Evolutionary conservation across 2,113 vertebrate species (phyloP).

Genomic region (Zosterops pallidus): DNA sequence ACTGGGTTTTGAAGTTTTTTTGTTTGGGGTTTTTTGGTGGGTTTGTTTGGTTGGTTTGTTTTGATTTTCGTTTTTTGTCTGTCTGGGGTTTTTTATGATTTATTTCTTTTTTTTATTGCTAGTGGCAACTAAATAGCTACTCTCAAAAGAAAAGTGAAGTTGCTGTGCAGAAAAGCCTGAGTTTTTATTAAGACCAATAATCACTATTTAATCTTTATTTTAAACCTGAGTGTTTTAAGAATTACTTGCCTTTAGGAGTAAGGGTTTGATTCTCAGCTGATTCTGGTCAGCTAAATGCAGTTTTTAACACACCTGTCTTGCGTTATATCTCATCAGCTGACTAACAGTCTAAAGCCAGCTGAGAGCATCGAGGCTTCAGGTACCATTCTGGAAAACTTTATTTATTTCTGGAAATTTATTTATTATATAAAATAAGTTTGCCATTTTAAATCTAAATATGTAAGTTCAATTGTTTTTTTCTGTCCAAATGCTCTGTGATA

Average conservation of each 20-base stretch:
- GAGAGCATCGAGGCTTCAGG: conserved; percentile 8
- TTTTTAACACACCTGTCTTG: neutral
- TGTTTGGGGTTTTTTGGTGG: neutral
- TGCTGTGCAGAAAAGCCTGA: neutral
- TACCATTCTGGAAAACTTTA: neutral
- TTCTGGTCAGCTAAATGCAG: neutral
- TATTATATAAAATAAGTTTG: conserved; percentile 2
- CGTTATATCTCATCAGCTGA: neutral
- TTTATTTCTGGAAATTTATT: too few relatives aligned
- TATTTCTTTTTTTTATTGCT: neutral
- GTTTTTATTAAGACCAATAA: neutral
- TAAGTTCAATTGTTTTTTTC: neutral
- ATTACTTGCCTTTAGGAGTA: neutral
- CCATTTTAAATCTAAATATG: neutral
- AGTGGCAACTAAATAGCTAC: neutral
- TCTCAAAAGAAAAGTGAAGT: neutral
- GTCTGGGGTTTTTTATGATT: neutral
- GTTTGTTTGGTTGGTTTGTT: neutral
- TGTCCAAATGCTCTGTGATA: neutral
- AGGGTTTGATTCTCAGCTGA: neutral
- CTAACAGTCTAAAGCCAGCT: neutral
- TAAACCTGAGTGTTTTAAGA: neutral
- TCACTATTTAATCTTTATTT: neutral
- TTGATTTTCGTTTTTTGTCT: neutral
- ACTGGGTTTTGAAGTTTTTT: neutral